Percentiles rank a stretch among this genome's conserved stretches.
Conservation (phyloP, 2,113 vertebrate genomes). For the Mobula birostris region DNA sequence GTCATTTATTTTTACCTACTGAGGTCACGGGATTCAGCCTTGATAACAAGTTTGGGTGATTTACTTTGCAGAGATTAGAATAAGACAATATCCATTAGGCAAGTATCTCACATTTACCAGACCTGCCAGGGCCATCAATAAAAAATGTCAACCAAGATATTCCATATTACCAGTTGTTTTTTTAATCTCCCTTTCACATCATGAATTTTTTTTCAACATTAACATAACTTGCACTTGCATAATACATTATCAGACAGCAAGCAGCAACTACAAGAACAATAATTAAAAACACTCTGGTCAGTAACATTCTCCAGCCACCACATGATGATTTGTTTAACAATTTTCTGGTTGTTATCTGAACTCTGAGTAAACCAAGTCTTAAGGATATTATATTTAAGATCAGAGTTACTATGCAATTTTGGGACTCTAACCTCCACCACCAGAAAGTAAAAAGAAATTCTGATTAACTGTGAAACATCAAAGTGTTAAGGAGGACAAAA, state of each 20-base stretch:
- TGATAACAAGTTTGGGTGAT: not conserved
- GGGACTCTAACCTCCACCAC: not conserved
- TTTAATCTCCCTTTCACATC: not conserved
- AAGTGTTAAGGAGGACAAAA: constrained; percentile 2
- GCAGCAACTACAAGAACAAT: not conserved
- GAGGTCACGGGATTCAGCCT: not conserved
- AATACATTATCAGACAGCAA: not conserved
- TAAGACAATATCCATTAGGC: not conserved
- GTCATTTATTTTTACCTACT: not conserved
- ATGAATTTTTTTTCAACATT: not conserved
- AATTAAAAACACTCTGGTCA: not conserved
- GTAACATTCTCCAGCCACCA: not conserved
- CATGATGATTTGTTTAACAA: not conserved
- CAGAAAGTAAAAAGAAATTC: not conserved
- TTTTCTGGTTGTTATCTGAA: not conserved
- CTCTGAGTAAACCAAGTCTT: not conserved
- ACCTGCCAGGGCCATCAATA: not conserved
- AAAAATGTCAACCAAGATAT: not conserved
- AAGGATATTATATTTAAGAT: not conserved
- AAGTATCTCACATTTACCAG: not conserved
- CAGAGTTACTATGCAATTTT: not conserved
- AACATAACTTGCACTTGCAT: not conserved
- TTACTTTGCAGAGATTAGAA: not conserved
- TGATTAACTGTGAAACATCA: not conserved
- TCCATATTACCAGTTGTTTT: not conserved